These are phyloP conservation scores for Lydus trimaculatus DNA, from an alignment of 2,888 invertebrate genomes.

Conservation along the genomic window DNA sequence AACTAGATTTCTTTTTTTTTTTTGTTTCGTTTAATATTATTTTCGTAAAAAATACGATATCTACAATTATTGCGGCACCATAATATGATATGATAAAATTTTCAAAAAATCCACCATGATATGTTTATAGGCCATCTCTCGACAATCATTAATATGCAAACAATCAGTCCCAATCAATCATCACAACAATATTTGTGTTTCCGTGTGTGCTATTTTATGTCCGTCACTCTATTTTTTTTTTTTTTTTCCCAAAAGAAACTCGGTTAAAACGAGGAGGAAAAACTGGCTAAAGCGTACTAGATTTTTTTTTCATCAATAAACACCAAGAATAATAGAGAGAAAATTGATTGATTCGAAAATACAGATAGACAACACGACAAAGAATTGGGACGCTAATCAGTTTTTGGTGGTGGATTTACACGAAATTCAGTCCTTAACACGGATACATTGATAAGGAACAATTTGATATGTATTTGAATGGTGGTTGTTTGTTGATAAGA, in stretches of 20 bases:
- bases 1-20: slow-evolving; percentile 20
- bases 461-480: slow-evolving; percentile 50
- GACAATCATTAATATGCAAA: neutral
- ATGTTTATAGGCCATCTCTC: slow-evolving; percentile 50
- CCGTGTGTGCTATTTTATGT: slow-evolving; percentile 41
- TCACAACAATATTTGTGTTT: slow-evolving; percentile 28
- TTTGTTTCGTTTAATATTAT: slow-evolving; percentile 22
- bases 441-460: slow-evolving; percentile 39
- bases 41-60: slow-evolving; percentile 23
- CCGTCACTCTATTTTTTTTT: no score
- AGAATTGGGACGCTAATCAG: slow-evolving; percentile 43
- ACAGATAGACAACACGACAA: slow-evolving; percentile 33
- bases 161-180: slow-evolving; percentile 35
- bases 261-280: slow-evolving; percentile 19
- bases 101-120: slow-evolving; percentile 51
- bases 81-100: slow-evolving; percentile 47
- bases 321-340: slow-evolving; percentile 44
- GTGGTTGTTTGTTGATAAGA: slow-evolving; percentile 32
- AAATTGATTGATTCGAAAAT: slow-evolving; percentile 3
- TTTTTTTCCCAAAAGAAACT: no score
- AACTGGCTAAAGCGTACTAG: slow-evolving; percentile 8
- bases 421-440: slow-evolving; percentile 33
- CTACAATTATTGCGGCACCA: slow-evolving; percentile 56
- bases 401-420: slow-evolving; percentile 41
- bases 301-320: slow-evolving; percentile 33